Base-by-base conservation (phyloP, 2,113 vertebrate genomes). In the Melanotaenia duboulayi region DNA sequence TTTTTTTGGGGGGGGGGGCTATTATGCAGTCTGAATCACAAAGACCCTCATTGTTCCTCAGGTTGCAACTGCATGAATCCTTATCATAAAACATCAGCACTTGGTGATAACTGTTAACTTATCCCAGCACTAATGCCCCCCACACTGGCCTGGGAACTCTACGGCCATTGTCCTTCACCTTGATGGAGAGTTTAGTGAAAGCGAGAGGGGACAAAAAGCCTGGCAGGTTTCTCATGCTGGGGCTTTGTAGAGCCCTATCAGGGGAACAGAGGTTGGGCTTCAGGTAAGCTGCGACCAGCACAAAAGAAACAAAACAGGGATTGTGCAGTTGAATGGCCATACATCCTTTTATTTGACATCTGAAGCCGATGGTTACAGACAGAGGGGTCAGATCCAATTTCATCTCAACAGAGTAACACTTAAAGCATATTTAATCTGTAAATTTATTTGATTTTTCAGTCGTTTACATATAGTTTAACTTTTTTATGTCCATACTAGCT, bases 241-340 rank as follows among this genome's bases (percentile, higher is more conserved):
- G 9, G 56, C 89, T 90, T 91, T 92, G 88, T 92, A 16, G 72
- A 11, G 71, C 70, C 76, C 71, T 74, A 58, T 80, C 78, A 1
- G 59, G 77, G 74, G 67, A 87, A 67, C 77, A 59, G 76, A 76
- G 78, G 81, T 44, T 7, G 67, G 65, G 80, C 88, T 82, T 77
- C 91, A 93, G 91, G 90, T 92, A 89, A 86, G 86, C 81, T 58
- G 75, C 16, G 4, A 61, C 37, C 37, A 0, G 56, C 22, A 92
- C 88, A 94, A 93, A 92, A 56, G 86, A 81, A 88, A 91, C 90
- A 92, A 92, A 92, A 90, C 81, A 7, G 52, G 80, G 81, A 91
- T 90, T 93, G 90, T 92, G 57, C 67, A 58, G 76, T 49, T 90
- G 72, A 91, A 90, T 88, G 64, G 78, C 55, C 80, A 50, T 78